phyloP scores from a whole-genome alignment of 2,113 vertebrate species.

The Marmota flaviventris region DNA sequence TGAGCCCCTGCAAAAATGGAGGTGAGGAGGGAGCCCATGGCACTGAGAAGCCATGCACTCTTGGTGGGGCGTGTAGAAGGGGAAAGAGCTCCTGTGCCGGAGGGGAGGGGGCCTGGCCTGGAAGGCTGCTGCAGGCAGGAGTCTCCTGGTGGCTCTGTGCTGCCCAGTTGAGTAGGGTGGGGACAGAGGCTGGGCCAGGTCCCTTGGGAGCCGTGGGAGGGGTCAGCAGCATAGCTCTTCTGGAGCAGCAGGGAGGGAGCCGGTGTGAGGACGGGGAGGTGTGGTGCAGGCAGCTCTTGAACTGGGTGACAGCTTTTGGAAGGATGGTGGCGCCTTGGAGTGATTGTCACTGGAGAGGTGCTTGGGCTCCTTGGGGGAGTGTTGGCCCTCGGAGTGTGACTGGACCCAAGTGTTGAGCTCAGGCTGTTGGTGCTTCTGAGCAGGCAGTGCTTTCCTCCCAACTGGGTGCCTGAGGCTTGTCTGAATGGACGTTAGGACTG shows the following conservation, averaged over 20 bases:
- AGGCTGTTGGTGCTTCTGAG: not conserved
- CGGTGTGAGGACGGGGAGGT: no score
- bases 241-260: no score
- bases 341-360: not conserved
- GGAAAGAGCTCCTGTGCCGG: not conserved
- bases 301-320: not conserved
- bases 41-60: not conserved
- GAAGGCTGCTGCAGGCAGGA: not conserved
- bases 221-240: not conserved
- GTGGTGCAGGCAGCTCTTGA: not conserved
- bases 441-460: not conserved
- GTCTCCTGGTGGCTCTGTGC: not conserved
- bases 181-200: not conserved
- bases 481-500: rapidly evolving
- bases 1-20: not conserved
- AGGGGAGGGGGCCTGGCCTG: no score
- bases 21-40: not conserved
- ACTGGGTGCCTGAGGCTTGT: not conserved
- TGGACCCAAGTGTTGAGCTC: not conserved
- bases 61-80: not conserved
- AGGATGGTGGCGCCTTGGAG: not conserved
- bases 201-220: not conserved
- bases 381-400: not conserved
- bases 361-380: not conserved
- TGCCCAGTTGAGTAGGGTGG: not conserved